Evolutionary conservation across 1,140 invertebrate genomes (phyloP).

Genomic region (Dinothrombium tinctorium): DNA sequence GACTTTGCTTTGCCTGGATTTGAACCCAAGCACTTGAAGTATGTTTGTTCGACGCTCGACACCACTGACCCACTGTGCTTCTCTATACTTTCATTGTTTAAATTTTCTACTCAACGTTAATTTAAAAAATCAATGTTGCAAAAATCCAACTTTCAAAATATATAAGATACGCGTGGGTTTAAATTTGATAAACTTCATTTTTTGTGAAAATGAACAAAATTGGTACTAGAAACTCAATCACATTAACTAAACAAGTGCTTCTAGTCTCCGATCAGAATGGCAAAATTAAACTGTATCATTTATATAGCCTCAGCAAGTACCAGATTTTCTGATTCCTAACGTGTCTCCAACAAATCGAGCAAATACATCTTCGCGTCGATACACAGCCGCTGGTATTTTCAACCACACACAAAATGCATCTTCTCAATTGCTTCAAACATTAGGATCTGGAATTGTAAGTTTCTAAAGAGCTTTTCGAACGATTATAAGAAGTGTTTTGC

Average conservation of each 20-base stretch:
- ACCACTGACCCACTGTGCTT: too few relatives aligned
- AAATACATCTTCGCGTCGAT: conserved; percentile 9
- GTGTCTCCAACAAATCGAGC: conserved; percentile 6
- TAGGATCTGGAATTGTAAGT: conserved; percentile 19
- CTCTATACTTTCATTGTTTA: too few relatives aligned
- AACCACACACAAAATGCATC: conserved; percentile 8
- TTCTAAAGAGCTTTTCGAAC: neutral
- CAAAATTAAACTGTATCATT: too few relatives aligned
- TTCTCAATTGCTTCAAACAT: conserved; percentile 17
- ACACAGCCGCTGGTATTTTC: conserved; percentile 14
- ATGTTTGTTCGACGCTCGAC: too few relatives aligned
- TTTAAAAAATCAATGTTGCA: neutral
- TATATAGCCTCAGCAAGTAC: conserved; percentile 11
- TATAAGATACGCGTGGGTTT: neutral
- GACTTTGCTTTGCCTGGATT: too few relatives aligned
- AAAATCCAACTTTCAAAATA: neutral
- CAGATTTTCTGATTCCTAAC: conserved; percentile 15
- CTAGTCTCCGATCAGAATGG: conserved; percentile 3
- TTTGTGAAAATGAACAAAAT: neutral
- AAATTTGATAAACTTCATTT: neutral
- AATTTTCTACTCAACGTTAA: too few relatives aligned
- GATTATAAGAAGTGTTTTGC: neutral
- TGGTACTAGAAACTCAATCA: neutral
- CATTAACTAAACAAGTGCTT: neutral
- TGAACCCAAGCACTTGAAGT: too few relatives aligned